phyloP scores from a whole-genome alignment of 2,797 vertebrate species.

The Eleutherodactylus coqui region DNA sequence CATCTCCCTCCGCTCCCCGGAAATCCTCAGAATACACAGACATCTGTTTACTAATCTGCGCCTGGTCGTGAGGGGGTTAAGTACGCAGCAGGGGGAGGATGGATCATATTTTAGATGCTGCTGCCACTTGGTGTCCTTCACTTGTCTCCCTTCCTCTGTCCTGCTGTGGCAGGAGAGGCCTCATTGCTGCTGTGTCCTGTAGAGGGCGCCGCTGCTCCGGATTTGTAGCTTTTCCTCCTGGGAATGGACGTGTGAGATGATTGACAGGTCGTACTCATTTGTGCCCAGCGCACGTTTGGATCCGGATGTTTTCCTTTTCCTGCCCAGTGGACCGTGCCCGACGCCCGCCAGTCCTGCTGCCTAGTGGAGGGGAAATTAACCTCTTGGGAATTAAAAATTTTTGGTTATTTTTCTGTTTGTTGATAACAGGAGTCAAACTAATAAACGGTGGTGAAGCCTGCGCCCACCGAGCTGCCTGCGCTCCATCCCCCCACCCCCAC shows the following conservation, averaged over 20 bases:
- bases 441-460: too few relatives aligned
- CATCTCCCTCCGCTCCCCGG: too few relatives aligned
- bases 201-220: neutral
- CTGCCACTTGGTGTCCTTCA: too few relatives aligned
- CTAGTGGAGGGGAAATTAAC: neutral
- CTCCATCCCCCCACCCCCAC: too few relatives aligned
- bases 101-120: too few relatives aligned
- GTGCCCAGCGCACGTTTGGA: neutral
- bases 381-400: neutral
- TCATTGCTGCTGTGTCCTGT: neutral
- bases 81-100: too few relatives aligned
- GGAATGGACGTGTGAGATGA: neutral
- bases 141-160: too few relatives aligned
- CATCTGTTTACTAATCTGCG: too few relatives aligned
- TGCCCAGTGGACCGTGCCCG: conserved; percentile 2
- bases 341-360: neutral
- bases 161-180: neutral
- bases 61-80: neutral
- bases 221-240: neutral
- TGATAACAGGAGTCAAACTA: too few relatives aligned
- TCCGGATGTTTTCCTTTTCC: neutral
- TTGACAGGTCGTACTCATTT: neutral
- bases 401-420: too few relatives aligned
- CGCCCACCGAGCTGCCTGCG: too few relatives aligned
- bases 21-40: too few relatives aligned